Conservation (phyloP, 2,888 invertebrate genomes). For the Tetheella fluctuosa region DNA sequence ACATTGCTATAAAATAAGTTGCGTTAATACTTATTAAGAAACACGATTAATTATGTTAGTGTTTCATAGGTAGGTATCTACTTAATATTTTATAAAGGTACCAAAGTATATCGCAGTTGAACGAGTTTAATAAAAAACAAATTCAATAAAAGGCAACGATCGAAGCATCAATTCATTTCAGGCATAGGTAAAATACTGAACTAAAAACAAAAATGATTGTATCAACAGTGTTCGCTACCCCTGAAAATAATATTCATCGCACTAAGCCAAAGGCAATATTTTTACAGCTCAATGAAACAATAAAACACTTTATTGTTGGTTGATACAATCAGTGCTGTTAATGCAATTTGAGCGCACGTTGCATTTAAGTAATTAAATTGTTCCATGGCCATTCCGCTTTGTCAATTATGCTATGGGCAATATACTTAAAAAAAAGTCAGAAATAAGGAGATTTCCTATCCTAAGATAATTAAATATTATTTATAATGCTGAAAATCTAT, state of each 20-base stretch:
- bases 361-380: slow-evolving; percentile 33
- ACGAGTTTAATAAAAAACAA: slow-evolving; percentile 21
- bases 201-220: slow-evolving; percentile 35
- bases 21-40: too few species aligned
- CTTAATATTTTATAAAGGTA: too few species aligned
- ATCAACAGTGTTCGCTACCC: slow-evolving; percentile 31
- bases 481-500: too few species aligned
- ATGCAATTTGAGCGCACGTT: slow-evolving; percentile 39
- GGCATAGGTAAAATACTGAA: slow-evolving; percentile 30
- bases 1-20: too few species aligned
- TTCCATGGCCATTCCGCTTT: not conserved
- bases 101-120: not conserved
- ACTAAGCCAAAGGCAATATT: slow-evolving; percentile 54
- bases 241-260: slow-evolving; percentile 54
- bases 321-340: slow-evolving; percentile 40
- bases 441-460: too few species aligned
- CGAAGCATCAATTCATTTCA: slow-evolving; percentile 42
- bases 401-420: too few species aligned
- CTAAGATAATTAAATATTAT: too few species aligned
- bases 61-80: too few species aligned
- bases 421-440: too few species aligned
- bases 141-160: slow-evolving; percentile 44
- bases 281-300: slow-evolving; percentile 50
- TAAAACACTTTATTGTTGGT: slow-evolving; percentile 49
- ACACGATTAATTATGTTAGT: too few species aligned